Evolutionary conservation across 2,888 invertebrate species (phyloP).

Genomic region (Leptinotarsa tumamoca): DNA sequence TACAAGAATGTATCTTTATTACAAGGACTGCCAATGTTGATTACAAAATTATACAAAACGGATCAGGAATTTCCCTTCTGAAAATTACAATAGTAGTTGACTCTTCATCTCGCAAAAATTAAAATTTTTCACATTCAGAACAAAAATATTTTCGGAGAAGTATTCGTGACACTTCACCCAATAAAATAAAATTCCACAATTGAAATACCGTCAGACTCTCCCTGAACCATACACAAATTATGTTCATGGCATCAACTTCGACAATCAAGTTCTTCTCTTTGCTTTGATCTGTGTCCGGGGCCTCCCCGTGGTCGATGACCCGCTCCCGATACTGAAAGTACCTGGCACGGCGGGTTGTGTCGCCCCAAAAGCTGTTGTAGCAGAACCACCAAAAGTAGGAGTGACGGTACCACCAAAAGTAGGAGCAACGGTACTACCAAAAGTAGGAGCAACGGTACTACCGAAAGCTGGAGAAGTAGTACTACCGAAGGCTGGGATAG

Average conservation of each 20-base stretch:
- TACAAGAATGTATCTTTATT: neutral
- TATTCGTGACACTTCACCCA: neutral
- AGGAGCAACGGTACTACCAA: neutral
- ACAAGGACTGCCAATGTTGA: neutral
- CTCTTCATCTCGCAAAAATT: neutral
- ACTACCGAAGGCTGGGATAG: no score
- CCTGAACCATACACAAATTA: neutral
- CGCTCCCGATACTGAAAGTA: constrained; percentile 69
- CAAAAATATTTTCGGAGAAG: neutral
- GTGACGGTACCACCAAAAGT: neutral
- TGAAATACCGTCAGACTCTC: neutral
- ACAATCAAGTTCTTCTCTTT: constrained; percentile 53
- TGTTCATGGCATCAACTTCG: constrained; percentile 36
- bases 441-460: neutral
- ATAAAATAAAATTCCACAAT: neutral
- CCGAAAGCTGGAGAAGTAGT: no score
- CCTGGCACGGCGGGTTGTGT: constrained; percentile 40
- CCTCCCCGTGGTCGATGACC: constrained; percentile 63
- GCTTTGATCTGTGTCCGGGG: constrained; percentile 61
- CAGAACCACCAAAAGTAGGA: neutral
- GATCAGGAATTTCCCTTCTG: no score
- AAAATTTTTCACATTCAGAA: neutral
- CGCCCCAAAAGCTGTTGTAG: constrained; percentile 30
- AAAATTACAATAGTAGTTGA: no score
- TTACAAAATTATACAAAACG: neutral